A percentile compares a stretch with the other conserved stretches of the same genome.
Conservation (phyloP, 1,140 invertebrate genomes). For the Drosophila persimilis region DNA sequence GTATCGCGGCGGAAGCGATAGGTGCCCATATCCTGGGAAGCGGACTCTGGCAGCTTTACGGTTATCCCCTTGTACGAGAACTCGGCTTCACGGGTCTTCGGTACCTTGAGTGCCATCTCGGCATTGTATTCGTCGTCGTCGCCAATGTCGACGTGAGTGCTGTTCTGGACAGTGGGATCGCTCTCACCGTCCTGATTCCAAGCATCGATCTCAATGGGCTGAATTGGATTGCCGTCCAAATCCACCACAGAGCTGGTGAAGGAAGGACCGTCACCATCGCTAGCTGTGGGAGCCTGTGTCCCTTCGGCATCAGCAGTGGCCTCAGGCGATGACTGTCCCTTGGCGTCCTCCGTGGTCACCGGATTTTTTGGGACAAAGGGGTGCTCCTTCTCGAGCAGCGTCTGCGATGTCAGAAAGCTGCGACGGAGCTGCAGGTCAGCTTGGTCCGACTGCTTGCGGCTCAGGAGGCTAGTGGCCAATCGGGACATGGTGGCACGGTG, state of each 20-base stretch:
- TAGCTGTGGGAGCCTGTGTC: too few species aligned
- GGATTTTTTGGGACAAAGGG: too few species aligned
- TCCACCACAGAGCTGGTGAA: conserved; percentile 21
- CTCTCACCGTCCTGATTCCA: conserved; percentile 48
- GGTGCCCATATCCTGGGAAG: conserved; percentile 52
- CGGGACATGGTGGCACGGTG: too few species aligned
- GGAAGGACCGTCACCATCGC: neutral
- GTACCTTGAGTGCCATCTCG: conserved; percentile 41
- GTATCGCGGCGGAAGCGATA: conserved; percentile 68
- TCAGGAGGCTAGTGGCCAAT: too few species aligned
- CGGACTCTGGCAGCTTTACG: conserved; percentile 47
- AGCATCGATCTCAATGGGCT: conserved; percentile 66
- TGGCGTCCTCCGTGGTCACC: too few species aligned
- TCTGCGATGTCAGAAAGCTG: too few species aligned
- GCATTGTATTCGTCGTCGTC: conserved; percentile 61
- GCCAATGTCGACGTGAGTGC: conserved; percentile 44
- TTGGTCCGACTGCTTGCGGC: too few species aligned
- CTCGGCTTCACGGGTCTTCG: conserved; percentile 43
- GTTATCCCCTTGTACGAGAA: conserved; percentile 65
- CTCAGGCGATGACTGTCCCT: too few species aligned
- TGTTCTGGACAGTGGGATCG: conserved; percentile 48
- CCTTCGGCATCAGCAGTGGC: too few species aligned
- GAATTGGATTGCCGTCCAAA: conserved; percentile 43
- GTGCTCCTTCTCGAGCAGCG: too few species aligned
- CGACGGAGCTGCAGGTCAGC: too few species aligned